These are phyloP conservation scores for Chiloscyllium plagiosum DNA, from an alignment of 2,113 vertebrate genomes.

Conservation along the genomic window DNA sequence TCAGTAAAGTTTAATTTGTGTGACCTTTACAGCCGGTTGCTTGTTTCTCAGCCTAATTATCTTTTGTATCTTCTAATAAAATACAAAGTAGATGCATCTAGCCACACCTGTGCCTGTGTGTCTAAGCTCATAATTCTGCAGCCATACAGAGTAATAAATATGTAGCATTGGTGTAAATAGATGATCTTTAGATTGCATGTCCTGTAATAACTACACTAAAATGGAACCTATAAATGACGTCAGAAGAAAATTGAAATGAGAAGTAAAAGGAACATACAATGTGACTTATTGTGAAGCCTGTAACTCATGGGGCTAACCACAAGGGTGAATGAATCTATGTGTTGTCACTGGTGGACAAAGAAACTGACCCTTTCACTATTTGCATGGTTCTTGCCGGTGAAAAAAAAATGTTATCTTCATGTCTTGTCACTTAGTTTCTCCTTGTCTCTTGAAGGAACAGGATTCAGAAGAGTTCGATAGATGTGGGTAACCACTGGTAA, in stretches of 20 bases:
- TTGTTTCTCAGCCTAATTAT: neutral
- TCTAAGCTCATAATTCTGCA: conserved; percentile 3
- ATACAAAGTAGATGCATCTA: conserved; percentile 23
- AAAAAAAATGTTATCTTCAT: neutral
- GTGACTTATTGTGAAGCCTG: neutral
- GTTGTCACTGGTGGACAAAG: neutral
- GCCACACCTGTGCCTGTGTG: neutral
- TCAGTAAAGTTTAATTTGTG: neutral
- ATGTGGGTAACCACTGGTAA: neutral
- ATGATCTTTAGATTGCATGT: neutral
- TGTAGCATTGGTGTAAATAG: conserved; percentile 1
- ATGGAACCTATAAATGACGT: neutral
- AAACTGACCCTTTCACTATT: neutral
- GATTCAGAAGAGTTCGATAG: neutral
- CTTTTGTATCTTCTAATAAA: neutral
- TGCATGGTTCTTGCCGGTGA: neutral
- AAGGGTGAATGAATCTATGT: neutral
- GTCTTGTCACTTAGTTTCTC: neutral
- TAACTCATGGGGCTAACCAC: conserved; percentile 1
- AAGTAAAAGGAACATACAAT: neutral
- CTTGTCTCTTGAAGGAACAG: neutral
- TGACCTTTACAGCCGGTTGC: neutral
- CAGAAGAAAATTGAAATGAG: neutral
- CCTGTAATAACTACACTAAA: conserved; percentile 30
- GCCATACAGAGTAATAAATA: conserved; percentile 16